Percentiles rank a stretch among this genome's conserved stretches.
These are phyloP conservation scores for Ethmia dodecea DNA, from an alignment of 2,888 invertebrate genomes.

Conservation along the genomic window DNA sequence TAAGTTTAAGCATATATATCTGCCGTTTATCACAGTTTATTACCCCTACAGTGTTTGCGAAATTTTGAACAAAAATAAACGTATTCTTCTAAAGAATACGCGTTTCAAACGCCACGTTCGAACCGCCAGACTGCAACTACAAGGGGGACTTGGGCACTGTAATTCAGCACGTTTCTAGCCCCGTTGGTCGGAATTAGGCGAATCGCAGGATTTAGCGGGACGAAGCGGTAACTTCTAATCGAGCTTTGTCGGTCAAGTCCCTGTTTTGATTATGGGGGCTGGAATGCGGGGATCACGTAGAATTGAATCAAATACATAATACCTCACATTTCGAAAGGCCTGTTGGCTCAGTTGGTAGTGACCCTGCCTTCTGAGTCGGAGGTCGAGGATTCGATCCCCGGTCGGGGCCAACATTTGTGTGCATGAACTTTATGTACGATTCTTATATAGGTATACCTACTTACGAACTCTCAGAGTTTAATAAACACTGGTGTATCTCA, in stretches of 20 bases:
- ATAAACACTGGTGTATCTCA: too few relatives aligned
- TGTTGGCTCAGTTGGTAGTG: neutral
- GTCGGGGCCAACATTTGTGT: neutral
- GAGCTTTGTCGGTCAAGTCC: slow-evolving; percentile 1
- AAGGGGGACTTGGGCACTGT: slow-evolving; percentile 22
- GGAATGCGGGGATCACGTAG: neutral
- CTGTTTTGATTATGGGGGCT: neutral
- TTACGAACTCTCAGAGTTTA: neutral
- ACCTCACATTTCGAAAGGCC: too few relatives aligned
- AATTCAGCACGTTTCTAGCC: slow-evolving; percentile 40
- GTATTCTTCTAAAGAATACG: neutral
- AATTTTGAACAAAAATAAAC: neutral
- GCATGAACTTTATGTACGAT: neutral
- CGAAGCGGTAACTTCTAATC: slow-evolving; percentile 2
- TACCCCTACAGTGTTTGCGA: too few relatives aligned
- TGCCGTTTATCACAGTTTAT: neutral
- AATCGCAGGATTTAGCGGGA: slow-evolving; percentile 21
- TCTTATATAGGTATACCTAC: neutral
- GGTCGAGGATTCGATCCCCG: neutral
- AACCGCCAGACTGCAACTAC: slow-evolving; percentile 16
- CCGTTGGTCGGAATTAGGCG: slow-evolving; percentile 46
- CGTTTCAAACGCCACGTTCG: slow-evolving; percentile 12
- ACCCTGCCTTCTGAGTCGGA: neutral
- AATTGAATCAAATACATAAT: too few relatives aligned
- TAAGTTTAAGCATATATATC: slow-evolving; percentile 4